phyloP scores from a whole-genome alignment of 35 echinoderm and acorn worm genomes.

The Amphiura filiformis region DNA sequence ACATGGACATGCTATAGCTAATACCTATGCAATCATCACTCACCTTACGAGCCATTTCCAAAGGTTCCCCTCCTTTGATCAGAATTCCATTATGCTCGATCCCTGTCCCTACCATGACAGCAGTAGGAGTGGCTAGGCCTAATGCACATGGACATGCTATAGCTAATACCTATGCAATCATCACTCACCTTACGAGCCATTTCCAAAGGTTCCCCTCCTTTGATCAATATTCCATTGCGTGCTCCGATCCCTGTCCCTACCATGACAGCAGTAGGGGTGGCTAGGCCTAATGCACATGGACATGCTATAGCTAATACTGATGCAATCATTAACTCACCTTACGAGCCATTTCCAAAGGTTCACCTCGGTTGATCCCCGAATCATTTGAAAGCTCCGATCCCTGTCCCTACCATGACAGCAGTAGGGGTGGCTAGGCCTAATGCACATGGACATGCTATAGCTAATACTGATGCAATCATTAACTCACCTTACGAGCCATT shows the following conservation, averaged over 20 bases:
- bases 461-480: conserved; percentile 54
- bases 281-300: conserved; percentile 88
- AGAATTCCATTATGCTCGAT: conserved; percentile 84
- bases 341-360: no score
- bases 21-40: no score
- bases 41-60: conserved; percentile 95
- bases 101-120: conserved; percentile 95
- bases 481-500: neutral
- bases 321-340: no score
- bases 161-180: no score
- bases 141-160: conserved; percentile 84
- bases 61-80: conserved; percentile 96
- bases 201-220: conserved; percentile 93
- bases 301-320: conserved; percentile 94
- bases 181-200: conserved; percentile 75
- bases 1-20: no score
- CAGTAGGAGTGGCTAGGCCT: conserved; percentile 96
- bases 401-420: conserved; percentile 93
- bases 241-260: conserved; percentile 91
- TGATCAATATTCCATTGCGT: conserved; percentile 79
- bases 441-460: conserved; percentile 95
- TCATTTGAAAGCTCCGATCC: conserved; percentile 88
- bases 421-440: conserved; percentile 91
- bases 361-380: no score
- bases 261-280: conserved; percentile 94